These are phyloP conservation scores for Syngnathus acus DNA, from an alignment of 2,797 vertebrate species.

Conservation along the genomic window DNA sequence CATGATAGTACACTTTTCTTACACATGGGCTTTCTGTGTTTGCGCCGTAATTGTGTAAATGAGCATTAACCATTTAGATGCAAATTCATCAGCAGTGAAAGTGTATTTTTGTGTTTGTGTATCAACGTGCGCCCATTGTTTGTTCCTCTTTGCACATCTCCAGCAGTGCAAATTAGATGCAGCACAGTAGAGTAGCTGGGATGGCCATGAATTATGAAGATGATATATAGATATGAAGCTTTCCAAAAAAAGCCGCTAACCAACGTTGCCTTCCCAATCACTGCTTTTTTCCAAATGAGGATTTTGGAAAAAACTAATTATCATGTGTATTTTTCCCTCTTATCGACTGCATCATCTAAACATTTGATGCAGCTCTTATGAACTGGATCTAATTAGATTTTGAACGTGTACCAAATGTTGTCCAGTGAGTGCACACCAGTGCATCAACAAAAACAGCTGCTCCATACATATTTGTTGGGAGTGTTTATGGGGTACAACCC, in stretches of 20 bases:
- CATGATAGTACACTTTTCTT: not conserved
- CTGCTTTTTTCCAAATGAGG: not conserved
- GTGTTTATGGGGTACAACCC: not conserved
- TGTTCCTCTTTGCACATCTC: conserved; percentile 32
- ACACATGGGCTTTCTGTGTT: not conserved
- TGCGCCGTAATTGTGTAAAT: conserved; percentile 14
- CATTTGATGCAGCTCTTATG: not conserved
- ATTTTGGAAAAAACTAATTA: not conserved
- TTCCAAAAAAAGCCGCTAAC: conserved; percentile 25
- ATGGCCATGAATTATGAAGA: conserved; percentile 58
- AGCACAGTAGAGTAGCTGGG: conserved; percentile 25
- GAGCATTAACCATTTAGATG: conserved; percentile 50
- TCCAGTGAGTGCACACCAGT: not conserved
- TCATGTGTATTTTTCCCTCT: too few species aligned
- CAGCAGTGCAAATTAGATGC: conserved; percentile 44
- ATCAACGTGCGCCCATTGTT: conserved; percentile 29
- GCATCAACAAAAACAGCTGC: not conserved
- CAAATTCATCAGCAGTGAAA: conserved; percentile 38
- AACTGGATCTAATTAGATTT: not conserved
- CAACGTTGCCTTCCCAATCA: conserved; percentile 1
- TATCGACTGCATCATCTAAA: too few species aligned
- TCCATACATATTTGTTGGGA: not conserved
- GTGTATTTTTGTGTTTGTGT: conserved; percentile 18
- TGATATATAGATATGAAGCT: conserved; percentile 37
- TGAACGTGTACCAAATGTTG: not conserved